Evolutionary conservation across 1,140 invertebrate genomes (phyloP).

Genomic region (Drosophila truncata): DNA sequence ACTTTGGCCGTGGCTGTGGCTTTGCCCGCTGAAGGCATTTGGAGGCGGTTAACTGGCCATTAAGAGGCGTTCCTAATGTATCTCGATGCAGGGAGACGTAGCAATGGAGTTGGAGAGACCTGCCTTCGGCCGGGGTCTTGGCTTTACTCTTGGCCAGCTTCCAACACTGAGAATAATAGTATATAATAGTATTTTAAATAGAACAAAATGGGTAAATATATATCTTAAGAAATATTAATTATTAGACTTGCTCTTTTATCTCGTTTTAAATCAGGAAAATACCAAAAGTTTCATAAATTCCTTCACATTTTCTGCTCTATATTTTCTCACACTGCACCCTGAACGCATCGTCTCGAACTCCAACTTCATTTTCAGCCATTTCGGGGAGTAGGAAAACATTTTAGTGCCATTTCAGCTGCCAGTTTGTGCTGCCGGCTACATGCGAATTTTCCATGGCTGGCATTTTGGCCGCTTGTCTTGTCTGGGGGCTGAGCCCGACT

Average conservation of each 20-base stretch:
- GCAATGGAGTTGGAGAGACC: conserved; percentile 42
- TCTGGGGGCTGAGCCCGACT: conserved; percentile 60
- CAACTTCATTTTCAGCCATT: conserved; percentile 50
- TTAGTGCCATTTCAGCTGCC: conserved; percentile 74
- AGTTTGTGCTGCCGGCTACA: conserved; percentile 56
- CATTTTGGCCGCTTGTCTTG: conserved; percentile 44
- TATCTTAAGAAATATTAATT: not conserved
- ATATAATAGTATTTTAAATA: not conserved
- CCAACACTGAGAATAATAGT: not conserved
- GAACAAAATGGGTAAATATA: not conserved
- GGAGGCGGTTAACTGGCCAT: conserved; percentile 81
- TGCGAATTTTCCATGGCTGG: conserved; percentile 65
- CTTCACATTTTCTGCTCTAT: too few relatives aligned
- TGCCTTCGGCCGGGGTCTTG: conserved; percentile 46
- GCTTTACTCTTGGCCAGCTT: conserved; percentile 13
- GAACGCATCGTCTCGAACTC: conserved; percentile 28
- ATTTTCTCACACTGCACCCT: not conserved
- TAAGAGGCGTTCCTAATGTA: conserved; percentile 82
- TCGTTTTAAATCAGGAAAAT: not conserved
- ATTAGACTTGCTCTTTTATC: not conserved
- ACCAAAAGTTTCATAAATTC: not conserved
- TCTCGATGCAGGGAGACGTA: conserved; percentile 37
- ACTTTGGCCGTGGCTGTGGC: conserved; percentile 35
- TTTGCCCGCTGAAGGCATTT: conserved; percentile 60
- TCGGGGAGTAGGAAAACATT: conserved; percentile 60